Conservation (phyloP, 2,888 invertebrate genomes). For the Hirtodrosophila histrioides region DNA sequence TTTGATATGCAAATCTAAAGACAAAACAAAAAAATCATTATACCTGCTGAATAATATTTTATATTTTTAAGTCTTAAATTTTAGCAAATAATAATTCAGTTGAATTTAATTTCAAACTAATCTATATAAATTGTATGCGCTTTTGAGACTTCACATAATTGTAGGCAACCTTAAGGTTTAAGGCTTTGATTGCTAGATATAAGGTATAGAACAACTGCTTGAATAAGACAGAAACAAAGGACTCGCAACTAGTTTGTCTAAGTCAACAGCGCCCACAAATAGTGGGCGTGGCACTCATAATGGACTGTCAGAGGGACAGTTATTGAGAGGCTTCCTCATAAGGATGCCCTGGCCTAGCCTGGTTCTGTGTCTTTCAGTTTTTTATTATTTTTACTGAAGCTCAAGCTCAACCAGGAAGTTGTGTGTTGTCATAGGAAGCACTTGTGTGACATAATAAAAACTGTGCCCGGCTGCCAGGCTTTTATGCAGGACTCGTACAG, state of each 20-base stretch:
- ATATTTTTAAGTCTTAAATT: too few species aligned
- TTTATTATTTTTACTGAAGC: constrained; percentile 43
- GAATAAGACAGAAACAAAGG: constrained; percentile 7
- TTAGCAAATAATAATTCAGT: too few species aligned
- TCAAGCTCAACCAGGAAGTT: constrained; percentile 57
- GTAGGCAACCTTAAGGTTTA: too few species aligned
- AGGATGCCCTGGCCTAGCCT: constrained; percentile 8
- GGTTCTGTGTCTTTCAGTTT: constrained; percentile 5
- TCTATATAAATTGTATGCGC: too few species aligned
- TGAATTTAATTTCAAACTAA: too few species aligned
- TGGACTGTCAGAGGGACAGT: constrained; percentile 12
- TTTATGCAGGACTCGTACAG: constrained; percentile 28
- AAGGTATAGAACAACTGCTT: background rate
- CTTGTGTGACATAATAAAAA: constrained; percentile 78
- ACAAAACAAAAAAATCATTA: too few species aligned
- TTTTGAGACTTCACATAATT: too few species aligned
- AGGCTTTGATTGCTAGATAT: background rate
- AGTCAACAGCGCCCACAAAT: constrained; percentile 19
- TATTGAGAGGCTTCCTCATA: constrained; percentile 15
- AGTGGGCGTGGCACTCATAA: constrained; percentile 36
- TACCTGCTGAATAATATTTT: too few species aligned
- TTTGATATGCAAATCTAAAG: too few species aligned
- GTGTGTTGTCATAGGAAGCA: constrained; percentile 72
- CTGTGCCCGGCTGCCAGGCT: constrained; percentile 39
- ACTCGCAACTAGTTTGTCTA: constrained; percentile 20